Evolutionary conservation across 2,113 vertebrate species (phyloP).

Genomic region (Neodon shergylaensis): DNA sequence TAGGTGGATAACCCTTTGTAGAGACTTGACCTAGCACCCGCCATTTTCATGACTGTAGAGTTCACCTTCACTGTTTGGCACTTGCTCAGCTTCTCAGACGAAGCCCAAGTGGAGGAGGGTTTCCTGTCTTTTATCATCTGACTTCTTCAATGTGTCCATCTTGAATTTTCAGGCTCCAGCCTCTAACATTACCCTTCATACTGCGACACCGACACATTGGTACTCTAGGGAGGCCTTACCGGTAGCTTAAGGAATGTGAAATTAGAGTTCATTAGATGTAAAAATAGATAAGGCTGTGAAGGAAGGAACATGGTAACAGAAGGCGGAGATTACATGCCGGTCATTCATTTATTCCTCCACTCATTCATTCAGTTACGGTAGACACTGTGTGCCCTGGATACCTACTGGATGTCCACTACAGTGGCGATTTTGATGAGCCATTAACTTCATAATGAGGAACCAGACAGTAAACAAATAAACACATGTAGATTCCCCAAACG

Average conservation of each 20-base stretch:
- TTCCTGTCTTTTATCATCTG: background rate
- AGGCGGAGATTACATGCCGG: background rate
- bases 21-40: background rate
- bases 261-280: conserved; percentile 5
- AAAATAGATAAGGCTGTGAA: conserved; percentile 23
- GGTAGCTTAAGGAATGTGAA: conserved; percentile 34
- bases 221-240: conserved; percentile 14
- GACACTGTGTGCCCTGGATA: background rate
- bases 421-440: background rate
- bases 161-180: background rate
- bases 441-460: background rate
- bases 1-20: background rate
- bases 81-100: background rate
- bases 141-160: background rate
- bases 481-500: background rate
- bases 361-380: background rate
- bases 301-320: conserved; percentile 13
- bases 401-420: background rate
- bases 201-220: background rate
- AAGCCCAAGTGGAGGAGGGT: too few species aligned
- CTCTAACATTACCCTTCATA: too few species aligned
- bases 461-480: background rate
- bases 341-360: background rate
- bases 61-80: background rate
- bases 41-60: background rate